Evolutionary conservation across 2,888 invertebrate species (phyloP).

Genomic region (Pycnomerus fuliginosus): DNA sequence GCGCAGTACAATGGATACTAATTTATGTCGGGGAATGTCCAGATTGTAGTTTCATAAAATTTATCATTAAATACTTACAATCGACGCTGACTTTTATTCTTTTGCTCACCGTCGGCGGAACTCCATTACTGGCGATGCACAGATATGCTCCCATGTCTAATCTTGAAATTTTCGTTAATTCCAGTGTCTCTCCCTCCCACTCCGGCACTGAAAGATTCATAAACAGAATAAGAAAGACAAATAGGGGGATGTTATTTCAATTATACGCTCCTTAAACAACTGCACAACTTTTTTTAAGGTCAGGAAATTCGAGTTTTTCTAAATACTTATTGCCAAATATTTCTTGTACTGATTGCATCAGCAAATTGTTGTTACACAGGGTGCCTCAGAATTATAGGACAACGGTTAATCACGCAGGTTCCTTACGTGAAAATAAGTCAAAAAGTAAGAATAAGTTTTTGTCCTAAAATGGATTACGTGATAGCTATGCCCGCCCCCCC

Average conservation of each 20-base stretch:
- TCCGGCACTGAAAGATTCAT: constrained; percentile 65
- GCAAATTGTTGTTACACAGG: too few species aligned
- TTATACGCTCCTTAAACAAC: constrained; percentile 28
- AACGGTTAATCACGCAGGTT: too few species aligned
- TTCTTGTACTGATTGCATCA: too few species aligned
- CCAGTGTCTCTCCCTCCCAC: constrained; percentile 82
- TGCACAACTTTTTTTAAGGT: not conserved
- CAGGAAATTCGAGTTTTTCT: too few species aligned
- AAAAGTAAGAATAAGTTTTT: too few species aligned
- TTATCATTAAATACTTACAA: constrained; percentile 67
- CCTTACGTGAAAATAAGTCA: too few species aligned
- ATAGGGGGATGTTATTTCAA: constrained; percentile 22
- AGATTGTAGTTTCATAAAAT: constrained; percentile 8
- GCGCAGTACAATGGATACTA: constrained; percentile 48
- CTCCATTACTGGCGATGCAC: constrained; percentile 88
- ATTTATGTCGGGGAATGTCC: constrained; percentile 41
- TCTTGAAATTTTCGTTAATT: constrained; percentile 80
- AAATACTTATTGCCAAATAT: too few species aligned
- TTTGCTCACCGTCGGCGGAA: constrained; percentile 88
- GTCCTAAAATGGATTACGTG: too few species aligned
- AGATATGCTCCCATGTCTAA: constrained; percentile 90
- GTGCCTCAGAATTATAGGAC: too few species aligned
- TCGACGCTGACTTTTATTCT: constrained; percentile 91
- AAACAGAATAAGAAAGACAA: constrained; percentile 27
- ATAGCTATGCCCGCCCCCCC: too few species aligned